A percentile compares a stretch with the other conserved stretches of the same genome.
Conservation (phyloP, 35 echinoderm and acorn worm species). For the Diadema setosum region DNA sequence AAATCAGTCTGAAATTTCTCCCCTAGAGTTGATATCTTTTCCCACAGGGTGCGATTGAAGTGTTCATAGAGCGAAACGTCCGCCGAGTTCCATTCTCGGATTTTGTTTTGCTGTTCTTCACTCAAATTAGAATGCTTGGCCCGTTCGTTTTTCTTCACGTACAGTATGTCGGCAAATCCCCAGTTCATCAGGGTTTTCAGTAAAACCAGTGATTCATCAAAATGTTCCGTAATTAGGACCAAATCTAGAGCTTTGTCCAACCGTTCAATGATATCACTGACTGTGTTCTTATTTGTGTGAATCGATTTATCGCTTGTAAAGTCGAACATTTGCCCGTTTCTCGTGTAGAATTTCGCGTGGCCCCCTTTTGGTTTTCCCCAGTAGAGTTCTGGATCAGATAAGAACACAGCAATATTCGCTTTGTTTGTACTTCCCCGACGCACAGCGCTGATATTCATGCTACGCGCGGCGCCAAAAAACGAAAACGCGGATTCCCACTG, state of each 20-base stretch:
- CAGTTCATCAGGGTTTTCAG: conserved; percentile 48
- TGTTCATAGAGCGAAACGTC: conserved; percentile 35
- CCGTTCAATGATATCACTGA: conserved; percentile 6
- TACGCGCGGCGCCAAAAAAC: conserved; percentile 43
- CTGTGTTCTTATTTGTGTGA: background rate
- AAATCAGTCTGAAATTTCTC: conserved; percentile 14
- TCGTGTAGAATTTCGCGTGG: background rate
- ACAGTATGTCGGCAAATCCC: conserved; percentile 49
- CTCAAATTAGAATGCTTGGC: background rate
- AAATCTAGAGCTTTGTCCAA: conserved; percentile 42
- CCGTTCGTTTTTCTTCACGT: conserved; percentile 27
- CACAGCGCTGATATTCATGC: background rate
- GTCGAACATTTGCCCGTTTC: conserved; percentile 60
- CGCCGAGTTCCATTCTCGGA: conserved; percentile 13
- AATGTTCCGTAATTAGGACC: conserved; percentile 67
- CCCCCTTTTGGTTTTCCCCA: background rate
- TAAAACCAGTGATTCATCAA: conserved; percentile 65
- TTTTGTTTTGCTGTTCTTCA: background rate
- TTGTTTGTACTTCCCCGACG: background rate
- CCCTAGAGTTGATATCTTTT: conserved; percentile 19
- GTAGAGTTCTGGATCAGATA: background rate
- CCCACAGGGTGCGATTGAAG: conserved; percentile 54
- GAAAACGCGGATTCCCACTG: conserved; percentile 74
- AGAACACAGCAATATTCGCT: background rate
- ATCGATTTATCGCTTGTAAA: conserved; percentile 25